phyloP scores from a whole-genome alignment of 2,113 vertebrate genomes.

The Siniperca chuatsi region DNA sequence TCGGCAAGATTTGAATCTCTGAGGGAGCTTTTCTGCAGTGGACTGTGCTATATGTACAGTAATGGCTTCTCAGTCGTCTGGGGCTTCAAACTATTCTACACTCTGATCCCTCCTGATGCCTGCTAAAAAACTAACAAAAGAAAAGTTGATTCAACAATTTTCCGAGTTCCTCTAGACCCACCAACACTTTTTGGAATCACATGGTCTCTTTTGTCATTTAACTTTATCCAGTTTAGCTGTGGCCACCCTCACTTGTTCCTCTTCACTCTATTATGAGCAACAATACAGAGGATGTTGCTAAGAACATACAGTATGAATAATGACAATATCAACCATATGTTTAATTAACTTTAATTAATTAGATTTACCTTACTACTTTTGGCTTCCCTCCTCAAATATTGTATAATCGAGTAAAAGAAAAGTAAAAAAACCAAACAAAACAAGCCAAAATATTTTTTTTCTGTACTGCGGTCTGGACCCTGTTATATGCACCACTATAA shows the following conservation, averaged over 20 bases:
- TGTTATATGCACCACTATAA: not conserved
- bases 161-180: slow-evolving; percentile 42
- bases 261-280: slow-evolving; percentile 12
- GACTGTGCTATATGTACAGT: slow-evolving; percentile 57
- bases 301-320: not conserved
- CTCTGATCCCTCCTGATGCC: slow-evolving; percentile 70
- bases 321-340: not conserved
- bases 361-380: not conserved
- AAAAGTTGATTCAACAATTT: slow-evolving; percentile 77
- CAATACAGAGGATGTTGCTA: slow-evolving; percentile 2
- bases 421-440: not conserved
- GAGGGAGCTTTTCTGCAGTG: slow-evolving; percentile 62
- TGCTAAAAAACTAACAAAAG: slow-evolving; percentile 67
- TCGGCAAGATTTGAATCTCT: slow-evolving; percentile 70
- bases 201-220: slow-evolving; percentile 45
- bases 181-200: slow-evolving; percentile 45
- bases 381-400: not conserved
- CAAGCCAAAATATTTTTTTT: not conserved
- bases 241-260: slow-evolving; percentile 7
- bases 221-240: slow-evolving; percentile 10
- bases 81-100: slow-evolving; percentile 58
- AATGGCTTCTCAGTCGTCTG: slow-evolving; percentile 67
- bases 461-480: not conserved
- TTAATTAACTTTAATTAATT: not conserved
- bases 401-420: not conserved